These are phyloP conservation scores for Odocoileus virginianus DNA, from an alignment of 2,113 vertebrate genomes.

Conservation along the genomic window DNA sequence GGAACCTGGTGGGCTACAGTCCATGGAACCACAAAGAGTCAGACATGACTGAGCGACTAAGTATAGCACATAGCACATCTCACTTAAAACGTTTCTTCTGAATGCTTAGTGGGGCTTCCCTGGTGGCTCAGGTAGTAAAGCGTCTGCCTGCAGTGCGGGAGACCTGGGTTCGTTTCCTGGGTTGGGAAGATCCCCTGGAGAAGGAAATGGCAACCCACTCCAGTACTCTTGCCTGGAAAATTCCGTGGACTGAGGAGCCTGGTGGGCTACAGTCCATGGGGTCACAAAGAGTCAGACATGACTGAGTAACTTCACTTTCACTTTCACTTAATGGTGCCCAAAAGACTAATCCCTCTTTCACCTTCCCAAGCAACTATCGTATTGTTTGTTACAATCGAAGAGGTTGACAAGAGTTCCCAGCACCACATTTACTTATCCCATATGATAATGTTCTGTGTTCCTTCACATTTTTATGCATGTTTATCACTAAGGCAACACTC, in stretches of 20 bases:
- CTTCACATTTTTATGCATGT: neutral
- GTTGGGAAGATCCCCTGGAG: neutral
- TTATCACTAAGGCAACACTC: neutral
- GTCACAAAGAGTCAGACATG: neutral
- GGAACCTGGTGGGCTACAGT: no score
- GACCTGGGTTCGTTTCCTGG: neutral
- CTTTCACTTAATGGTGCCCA: neutral
- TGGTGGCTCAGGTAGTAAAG: neutral
- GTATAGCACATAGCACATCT: no score
- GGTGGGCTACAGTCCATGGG: neutral
- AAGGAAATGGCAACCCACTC: neutral
- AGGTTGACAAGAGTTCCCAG: neutral
- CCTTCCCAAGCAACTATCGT: neutral
- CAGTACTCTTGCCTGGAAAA: neutral
- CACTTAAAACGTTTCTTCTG: neutral
- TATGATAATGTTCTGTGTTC: neutral
- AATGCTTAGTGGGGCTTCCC: neutral
- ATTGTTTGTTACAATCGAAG: neutral
- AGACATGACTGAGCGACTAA: no score
- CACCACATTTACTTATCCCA: neutral
- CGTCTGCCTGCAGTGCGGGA: neutral
- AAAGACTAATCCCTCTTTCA: neutral
- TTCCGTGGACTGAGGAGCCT: neutral
- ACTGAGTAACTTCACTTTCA: neutral
- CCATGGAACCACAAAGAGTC: no score